Conservation (phyloP, 2,888 invertebrate genomes). For the Erannis defoliaria region DNA sequence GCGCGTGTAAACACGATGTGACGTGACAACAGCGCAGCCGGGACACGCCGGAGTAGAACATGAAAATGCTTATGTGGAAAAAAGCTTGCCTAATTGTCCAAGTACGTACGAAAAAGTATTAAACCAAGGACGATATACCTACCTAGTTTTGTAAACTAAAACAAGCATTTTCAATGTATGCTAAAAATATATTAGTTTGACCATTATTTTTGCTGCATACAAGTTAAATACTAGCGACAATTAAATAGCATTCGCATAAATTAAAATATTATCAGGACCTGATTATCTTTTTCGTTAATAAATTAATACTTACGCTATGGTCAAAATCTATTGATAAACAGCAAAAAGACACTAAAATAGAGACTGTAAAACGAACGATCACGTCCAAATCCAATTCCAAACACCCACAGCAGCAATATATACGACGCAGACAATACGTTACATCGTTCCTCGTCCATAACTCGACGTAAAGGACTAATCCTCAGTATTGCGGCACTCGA, state of each 20-base stretch:
- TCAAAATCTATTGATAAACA: not conserved
- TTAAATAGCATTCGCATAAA: too few relatives aligned
- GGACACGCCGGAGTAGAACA: not conserved
- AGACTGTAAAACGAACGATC: constrained; percentile 33
- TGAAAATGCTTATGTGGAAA: constrained; percentile 9
- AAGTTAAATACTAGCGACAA: too few relatives aligned
- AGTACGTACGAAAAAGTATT: not conserved
- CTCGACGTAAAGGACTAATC: constrained; percentile 43
- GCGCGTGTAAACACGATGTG: constrained; percentile 30
- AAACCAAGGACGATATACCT: too few relatives aligned
- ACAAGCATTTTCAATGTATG: too few relatives aligned
- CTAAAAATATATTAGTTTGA: too few relatives aligned
- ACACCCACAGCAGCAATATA: constrained; percentile 42
- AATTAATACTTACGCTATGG: not conserved
- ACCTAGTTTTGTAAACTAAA: too few relatives aligned
- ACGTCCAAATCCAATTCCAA: constrained; percentile 29
- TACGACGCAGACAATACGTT: constrained; percentile 43
- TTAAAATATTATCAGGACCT: too few relatives aligned
- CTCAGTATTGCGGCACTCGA: constrained; percentile 41
- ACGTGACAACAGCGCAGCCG: constrained; percentile 13
- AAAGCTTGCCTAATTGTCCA: constrained; percentile 1
- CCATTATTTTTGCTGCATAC: too few relatives aligned
- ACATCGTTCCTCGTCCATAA: constrained; percentile 41
- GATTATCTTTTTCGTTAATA: too few relatives aligned
- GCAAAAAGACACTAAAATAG: constrained; percentile 16